These are phyloP conservation scores for Zoanthus sansibaricus DNA, from an alignment of 92 coral and sea anemone genomes.

Conservation along the genomic window DNA sequence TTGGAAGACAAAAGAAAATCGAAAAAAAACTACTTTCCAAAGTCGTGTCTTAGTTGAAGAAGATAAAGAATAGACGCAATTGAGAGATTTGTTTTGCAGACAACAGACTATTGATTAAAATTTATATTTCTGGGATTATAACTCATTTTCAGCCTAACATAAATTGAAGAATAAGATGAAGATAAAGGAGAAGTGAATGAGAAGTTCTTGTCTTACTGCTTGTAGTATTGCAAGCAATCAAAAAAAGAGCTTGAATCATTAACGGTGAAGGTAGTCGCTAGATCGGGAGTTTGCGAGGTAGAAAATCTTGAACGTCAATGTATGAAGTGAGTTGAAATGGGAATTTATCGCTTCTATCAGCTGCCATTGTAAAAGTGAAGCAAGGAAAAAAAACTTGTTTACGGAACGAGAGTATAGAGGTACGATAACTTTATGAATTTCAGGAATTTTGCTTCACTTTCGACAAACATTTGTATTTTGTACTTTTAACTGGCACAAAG, in stretches of 20 bases:
- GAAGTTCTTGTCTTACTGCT: constrained; percentile 5
- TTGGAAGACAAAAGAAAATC: constrained; percentile 33
- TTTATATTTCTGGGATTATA: constrained; percentile 47
- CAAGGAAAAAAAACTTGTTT: background rate
- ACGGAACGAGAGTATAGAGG: background rate
- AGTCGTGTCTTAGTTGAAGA: constrained; percentile 40
- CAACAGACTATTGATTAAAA: constrained; percentile 42
- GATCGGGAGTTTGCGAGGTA: background rate
- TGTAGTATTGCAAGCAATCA: background rate
- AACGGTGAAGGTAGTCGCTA: background rate
- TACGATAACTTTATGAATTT: background rate
- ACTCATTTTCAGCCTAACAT: constrained; percentile 33
- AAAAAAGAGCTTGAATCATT: background rate
- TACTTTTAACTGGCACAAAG: background rate
- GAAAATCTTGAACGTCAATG: background rate
- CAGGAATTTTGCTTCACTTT: constrained; percentile 15
- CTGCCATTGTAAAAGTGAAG: constrained; percentile 22
- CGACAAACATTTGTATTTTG: background rate
- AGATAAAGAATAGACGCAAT: constrained; percentile 42
- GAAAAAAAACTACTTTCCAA: constrained; percentile 34
- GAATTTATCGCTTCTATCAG: constrained; percentile 18
- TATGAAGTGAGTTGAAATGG: constrained; percentile 9
- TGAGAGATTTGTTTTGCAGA: constrained; percentile 45
- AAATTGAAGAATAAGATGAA: constrained; percentile 32
- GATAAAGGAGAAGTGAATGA: constrained; percentile 27